Base-by-base conservation (phyloP, 2,888 invertebrate species). In the Calephelis perditalis region DNA sequence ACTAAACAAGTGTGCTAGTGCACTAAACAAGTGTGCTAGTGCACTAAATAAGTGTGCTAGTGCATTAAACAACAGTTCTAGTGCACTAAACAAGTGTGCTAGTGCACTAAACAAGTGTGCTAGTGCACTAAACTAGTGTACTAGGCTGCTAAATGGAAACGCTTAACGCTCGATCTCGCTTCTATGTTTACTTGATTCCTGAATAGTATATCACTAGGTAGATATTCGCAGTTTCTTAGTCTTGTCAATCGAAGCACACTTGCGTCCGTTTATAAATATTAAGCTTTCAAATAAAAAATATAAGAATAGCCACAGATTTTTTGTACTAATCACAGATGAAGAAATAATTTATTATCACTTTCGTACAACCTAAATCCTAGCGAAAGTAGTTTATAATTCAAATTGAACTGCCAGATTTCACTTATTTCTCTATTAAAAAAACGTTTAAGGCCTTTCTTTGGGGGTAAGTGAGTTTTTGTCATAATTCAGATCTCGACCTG, bases 101-200 rank as follows among this genome's bases (percentile, higher is more conserved):
- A 81, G 26, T 26, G 26, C 26, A 26, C 26, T 26, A 26, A 26
- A 26, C 4, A 26, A 26, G 26, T 26, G 26, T 4, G 26, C 26
- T 26, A 26, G 26, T 26, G 26, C 26, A 26, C 26, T 26, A 26
- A 40, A 74, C 73, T 74, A 75, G 71, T 73, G 70, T 74, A n/a
- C 70, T 78, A 81, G 72, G 79, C 79, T 81, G 81, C 71, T 73
- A 73, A 77, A 74, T 72, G 73, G 76, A 78, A 81, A 79, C 77
- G 84, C 86, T 84, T 86, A 71, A 77, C 75, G 76, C 75, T 78
- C 75, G 86, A 86, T 87, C 86, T 87, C 84, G 82, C 78, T 79
- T 75, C 73, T 74, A 73, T 74, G 80, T 78, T 75, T 73, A 75
- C 76, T 75, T 76, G 70, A 76, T 72, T 76, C 70, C 71, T 71